These are phyloP conservation scores for Thalassarche chlororhynchos DNA, from an alignment of 2,113 vertebrate species.

Conservation along the genomic window DNA sequence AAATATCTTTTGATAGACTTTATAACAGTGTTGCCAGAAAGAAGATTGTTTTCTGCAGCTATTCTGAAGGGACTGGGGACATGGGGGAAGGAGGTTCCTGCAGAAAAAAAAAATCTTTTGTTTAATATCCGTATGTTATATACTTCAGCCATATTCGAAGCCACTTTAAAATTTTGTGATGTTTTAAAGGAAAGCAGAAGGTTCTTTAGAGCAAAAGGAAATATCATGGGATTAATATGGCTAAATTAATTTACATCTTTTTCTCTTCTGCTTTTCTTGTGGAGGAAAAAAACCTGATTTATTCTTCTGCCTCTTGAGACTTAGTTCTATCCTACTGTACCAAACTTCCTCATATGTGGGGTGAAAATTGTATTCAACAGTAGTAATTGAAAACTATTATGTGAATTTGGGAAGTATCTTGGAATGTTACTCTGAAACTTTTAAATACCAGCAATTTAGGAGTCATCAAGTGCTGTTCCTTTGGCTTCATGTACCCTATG, in stretches of 20 bases:
- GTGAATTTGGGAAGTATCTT: background rate
- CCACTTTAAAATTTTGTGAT: background rate
- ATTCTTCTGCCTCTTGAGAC: background rate
- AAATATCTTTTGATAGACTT: background rate
- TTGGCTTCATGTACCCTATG: background rate
- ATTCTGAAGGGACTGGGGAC: background rate
- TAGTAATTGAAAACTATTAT: background rate
- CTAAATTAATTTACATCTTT: background rate
- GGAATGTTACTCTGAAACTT: background rate
- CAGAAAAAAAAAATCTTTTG: background rate
- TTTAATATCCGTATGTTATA: background rate
- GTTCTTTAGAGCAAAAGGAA: background rate
- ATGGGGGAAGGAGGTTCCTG: background rate
- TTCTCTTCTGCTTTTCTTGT: background rate
- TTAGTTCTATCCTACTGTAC: background rate
- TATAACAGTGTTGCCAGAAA: background rate
- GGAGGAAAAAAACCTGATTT: background rate
- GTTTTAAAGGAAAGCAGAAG: background rate
- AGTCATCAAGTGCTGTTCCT: background rate
- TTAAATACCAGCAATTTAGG: background rate
- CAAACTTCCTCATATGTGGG: background rate
- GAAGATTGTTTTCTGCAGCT: background rate
- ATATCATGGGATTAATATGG: background rate
- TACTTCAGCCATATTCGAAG: background rate
- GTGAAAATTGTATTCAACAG: background rate